Conservation (phyloP, 2,113 vertebrate species). For the Rattus rattus region DNA sequence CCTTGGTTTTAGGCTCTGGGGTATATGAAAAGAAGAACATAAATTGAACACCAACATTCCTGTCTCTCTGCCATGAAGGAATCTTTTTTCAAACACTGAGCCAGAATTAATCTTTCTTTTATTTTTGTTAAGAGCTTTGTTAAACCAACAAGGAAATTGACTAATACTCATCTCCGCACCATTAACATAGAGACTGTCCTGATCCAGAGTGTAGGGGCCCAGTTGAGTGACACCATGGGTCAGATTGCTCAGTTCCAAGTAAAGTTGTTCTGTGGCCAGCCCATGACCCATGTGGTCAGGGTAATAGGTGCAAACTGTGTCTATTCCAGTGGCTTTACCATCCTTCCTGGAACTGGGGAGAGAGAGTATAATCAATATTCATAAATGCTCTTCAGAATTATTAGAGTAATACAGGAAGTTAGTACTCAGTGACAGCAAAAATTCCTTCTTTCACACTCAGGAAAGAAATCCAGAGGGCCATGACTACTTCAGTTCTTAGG, state of each 20-base stretch:
- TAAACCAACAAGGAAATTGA: neutral
- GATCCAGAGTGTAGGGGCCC: conserved; percentile 54
- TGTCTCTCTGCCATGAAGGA: neutral
- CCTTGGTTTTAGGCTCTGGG: too few relatives aligned
- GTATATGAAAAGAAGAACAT: neutral
- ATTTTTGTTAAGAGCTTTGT: neutral
- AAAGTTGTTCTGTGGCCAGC: conserved; percentile 68
- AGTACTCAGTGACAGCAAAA: neutral
- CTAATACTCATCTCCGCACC: conserved; percentile 7
- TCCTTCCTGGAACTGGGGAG: conserved; percentile 64
- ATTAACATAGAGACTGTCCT: conserved; percentile 48
- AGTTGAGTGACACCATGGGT: neutral
- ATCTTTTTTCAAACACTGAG: neutral
- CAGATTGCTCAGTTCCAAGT: conserved; percentile 77
- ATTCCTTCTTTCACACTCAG: neutral
- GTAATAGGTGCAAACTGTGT: conserved; percentile 72
- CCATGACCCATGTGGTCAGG: neutral
- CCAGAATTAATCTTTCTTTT: neutral
- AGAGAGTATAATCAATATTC: neutral
- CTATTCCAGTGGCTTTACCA: conserved; percentile 70
- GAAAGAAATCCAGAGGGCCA: neutral
- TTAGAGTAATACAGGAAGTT: neutral
- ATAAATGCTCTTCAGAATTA: neutral
- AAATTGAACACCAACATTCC: neutral
- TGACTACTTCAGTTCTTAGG: neutral